phyloP scores from a whole-genome alignment of 2,797 vertebrate species.

The Anabacerthia variegaticeps region DNA sequence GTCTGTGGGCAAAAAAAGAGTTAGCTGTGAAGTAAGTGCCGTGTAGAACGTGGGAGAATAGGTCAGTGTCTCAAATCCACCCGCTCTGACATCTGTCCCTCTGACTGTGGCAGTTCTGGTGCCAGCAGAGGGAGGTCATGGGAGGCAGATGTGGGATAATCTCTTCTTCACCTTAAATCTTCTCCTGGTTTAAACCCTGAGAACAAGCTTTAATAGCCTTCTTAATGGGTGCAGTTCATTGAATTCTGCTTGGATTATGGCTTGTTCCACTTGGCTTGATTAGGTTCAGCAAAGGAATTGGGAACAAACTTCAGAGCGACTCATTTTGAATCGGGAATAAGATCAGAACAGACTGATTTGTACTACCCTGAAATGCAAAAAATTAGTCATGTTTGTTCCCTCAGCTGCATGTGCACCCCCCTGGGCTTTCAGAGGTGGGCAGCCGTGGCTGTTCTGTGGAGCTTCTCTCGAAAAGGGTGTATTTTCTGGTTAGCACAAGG shows the following conservation, averaged over 20 bases:
- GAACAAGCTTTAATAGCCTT: slow-evolving; percentile 26
- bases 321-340: background rate
- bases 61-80: background rate
- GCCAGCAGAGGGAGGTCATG: background rate
- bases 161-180: slow-evolving; percentile 26
- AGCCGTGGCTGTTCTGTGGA: background rate
- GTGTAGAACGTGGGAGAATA: background rate
- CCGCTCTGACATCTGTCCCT: background rate
- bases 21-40: background rate
- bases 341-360: background rate
- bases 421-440: background rate
- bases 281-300: slow-evolving; percentile 26
- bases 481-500: background rate
- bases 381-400: background rate
- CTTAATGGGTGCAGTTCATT: slow-evolving; percentile 38
- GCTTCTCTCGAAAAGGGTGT: background rate
- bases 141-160: slow-evolving; percentile 51
- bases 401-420: background rate
- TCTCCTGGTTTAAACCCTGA: background rate
- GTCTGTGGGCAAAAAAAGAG: background rate
- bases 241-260: slow-evolving; percentile 39
- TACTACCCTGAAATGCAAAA: background rate
- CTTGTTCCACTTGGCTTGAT: slow-evolving; percentile 40
- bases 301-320: background rate
- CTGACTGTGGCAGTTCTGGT: background rate